Base-by-base conservation (phyloP, 2,888 invertebrate genomes). In the Phoenoteleia sp. region DNA sequence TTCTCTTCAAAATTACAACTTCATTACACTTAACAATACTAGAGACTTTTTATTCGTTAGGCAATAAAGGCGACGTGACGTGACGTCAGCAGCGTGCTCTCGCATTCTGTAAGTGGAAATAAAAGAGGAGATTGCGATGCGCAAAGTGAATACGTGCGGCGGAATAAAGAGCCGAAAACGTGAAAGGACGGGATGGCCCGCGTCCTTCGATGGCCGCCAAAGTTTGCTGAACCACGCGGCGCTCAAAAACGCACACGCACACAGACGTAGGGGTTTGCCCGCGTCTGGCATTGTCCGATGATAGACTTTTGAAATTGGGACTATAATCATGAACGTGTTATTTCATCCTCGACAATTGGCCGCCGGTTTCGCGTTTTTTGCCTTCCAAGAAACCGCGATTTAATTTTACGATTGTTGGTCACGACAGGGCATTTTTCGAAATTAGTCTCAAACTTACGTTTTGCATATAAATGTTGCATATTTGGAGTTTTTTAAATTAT, bases 201-300 rank as follows among this genome's bases (percentile, higher is more conserved):
- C 91, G 91, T 90, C 92, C 91, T 92, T 92, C 92, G 88, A 75
- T 87, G 91, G 88, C 87, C 91, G 89, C 88, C 90, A 90, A 87
- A 91, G 91, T 92, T 92, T 91, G 89, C 90, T 89, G 92, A 92
- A 90, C 92, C 89, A 52, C 29, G 71, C 23, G 33, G 36, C 42
- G 27, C 21, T 33, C 36, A 17, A 60, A 54, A 64, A 60, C 52
- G 13, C 45, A 45, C 25, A 29, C 42, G 13, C 45, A n/a, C 21
- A 27, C 21, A 17, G 47, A 17, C 47, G 49, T 29, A 72, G 60
- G 19, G 58, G 58, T 42, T n/a, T 58, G 42, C 21, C 17, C 2
- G 17, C 15, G 25, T 58, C 4, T 47, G 45, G 58, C 47, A 58
- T 71, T 58, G 71, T 47, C 33, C 58, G 71, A 42, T 47, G 58